A percentile compares a stretch with the other conserved stretches of the same genome.
These are phyloP conservation scores for Iguana delicatissima DNA, from an alignment of 2,797 vertebrate genomes.

Conservation along the genomic window DNA sequence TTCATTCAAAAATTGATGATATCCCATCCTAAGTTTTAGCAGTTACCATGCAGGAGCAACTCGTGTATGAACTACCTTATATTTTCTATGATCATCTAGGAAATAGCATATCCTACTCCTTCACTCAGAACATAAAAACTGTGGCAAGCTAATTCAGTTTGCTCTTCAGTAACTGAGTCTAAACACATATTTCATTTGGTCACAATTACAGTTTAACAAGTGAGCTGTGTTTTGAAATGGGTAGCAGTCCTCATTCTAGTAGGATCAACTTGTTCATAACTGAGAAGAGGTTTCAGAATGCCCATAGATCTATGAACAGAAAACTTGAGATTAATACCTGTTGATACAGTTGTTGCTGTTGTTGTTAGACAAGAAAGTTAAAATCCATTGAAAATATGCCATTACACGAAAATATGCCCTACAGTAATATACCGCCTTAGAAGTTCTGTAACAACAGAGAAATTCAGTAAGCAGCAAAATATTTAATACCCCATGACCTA, in stretches of 20 bases:
- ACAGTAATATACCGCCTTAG: not conserved
- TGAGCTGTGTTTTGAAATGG: conserved; percentile 18
- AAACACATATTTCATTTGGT: not conserved
- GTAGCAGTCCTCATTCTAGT: conserved; percentile 1
- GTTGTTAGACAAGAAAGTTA: conserved; percentile 17
- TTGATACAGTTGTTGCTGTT: not conserved
- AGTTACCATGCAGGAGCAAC: not conserved
- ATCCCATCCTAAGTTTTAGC: not conserved
- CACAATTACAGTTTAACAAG: not conserved
- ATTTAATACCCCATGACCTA: no score
- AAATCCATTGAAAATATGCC: not conserved
- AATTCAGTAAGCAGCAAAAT: no score
- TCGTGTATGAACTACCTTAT: not conserved
- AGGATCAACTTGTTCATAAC: conserved; percentile 13
- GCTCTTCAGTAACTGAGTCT: not conserved
- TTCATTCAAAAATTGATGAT: not conserved
- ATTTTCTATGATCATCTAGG: not conserved
- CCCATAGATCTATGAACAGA: not conserved
- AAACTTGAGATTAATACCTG: not conserved
- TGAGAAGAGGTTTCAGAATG: not conserved
- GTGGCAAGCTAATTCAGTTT: not conserved
- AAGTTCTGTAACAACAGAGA: no score
- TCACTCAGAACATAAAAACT: not conserved
- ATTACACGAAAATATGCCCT: conserved; percentile 10
- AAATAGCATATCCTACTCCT: not conserved